Conservation (phyloP, 2,888 invertebrate genomes). For the Cantharis flavilabris region DNA sequence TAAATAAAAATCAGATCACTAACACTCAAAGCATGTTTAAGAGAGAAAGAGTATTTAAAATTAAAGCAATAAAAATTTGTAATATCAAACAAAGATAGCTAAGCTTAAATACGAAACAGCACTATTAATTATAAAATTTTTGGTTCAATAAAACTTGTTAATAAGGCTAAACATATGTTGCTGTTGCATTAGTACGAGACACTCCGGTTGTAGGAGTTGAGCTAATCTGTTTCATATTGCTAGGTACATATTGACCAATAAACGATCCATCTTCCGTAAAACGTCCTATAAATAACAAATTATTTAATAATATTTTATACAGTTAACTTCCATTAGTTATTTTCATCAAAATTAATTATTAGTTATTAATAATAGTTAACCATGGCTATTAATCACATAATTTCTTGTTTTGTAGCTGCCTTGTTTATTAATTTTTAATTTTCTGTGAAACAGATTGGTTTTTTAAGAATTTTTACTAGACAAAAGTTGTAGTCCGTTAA, state of each 20-base stretch:
- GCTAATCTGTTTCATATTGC: slow-evolving; percentile 68
- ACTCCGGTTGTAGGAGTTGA: slow-evolving; percentile 56
- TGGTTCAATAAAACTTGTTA: slow-evolving; percentile 27
- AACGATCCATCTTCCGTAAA: slow-evolving; percentile 98
- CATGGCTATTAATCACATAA: too few species aligned
- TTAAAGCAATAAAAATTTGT: background rate
- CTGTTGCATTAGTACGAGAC: slow-evolving; percentile 61
- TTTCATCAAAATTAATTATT: background rate
- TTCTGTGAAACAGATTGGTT: too few species aligned
- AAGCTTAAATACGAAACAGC: slow-evolving; percentile 22
- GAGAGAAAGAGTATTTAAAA: slow-evolving; percentile 13
- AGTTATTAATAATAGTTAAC: too few species aligned
- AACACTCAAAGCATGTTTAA: slow-evolving; percentile 24
- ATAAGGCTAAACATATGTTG: slow-evolving; percentile 65
- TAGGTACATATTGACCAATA: slow-evolving; percentile 94
- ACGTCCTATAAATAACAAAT: slow-evolving; percentile 65
- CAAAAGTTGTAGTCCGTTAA: too few species aligned
- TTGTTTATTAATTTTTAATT: too few species aligned
- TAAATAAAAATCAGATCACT: slow-evolving; percentile 11
- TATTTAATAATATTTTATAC: background rate
- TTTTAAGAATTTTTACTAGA: too few species aligned
- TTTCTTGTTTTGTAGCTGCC: too few species aligned
- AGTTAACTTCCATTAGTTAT: too few species aligned
- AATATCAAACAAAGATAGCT: slow-evolving; percentile 7
- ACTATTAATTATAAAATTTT: slow-evolving; percentile 21